Evolutionary conservation across 1,140 invertebrate species (phyloP).

Genomic region (Solenopsis invicta): DNA sequence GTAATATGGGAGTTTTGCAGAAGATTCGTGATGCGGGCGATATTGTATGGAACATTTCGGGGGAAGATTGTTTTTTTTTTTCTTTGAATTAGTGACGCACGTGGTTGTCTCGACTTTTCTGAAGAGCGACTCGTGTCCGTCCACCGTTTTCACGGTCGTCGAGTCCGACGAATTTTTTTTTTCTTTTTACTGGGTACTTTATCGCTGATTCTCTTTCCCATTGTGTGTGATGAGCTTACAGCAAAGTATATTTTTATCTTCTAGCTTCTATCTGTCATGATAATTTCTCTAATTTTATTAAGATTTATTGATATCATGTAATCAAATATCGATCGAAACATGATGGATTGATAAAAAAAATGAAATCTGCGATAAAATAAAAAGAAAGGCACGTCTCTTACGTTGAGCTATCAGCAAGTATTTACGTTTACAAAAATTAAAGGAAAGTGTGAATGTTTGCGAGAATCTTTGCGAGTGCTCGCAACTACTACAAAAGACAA

Average conservation of each 20-base stretch:
- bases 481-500: slow-evolving; percentile 19
- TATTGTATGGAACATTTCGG: slow-evolving; percentile 43
- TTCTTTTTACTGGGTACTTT: not conserved
- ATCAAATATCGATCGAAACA: not conserved
- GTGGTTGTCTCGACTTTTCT: slow-evolving; percentile 27
- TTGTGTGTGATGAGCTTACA: not conserved
- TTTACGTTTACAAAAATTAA: not conserved
- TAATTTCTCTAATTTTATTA: not conserved
- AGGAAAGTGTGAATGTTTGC: not conserved
- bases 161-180: not conserved
- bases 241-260: not conserved
- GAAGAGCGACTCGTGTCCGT: not conserved
- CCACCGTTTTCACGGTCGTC: slow-evolving; percentile 6
- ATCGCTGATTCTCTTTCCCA: not conserved
- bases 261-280: not conserved
- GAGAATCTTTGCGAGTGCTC: not conserved
- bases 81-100: slow-evolving; percentile 42
- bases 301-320: not conserved
- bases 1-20: slow-evolving; percentile 2
- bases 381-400: not conserved
- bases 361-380: not conserved
- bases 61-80: slow-evolving; percentile 8
- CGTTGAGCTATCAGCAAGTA: not conserved
- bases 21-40: not conserved
- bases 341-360: not conserved